Conservation (phyloP, 2,797 vertebrate genomes). For the Dendrocincla tyrannina region DNA sequence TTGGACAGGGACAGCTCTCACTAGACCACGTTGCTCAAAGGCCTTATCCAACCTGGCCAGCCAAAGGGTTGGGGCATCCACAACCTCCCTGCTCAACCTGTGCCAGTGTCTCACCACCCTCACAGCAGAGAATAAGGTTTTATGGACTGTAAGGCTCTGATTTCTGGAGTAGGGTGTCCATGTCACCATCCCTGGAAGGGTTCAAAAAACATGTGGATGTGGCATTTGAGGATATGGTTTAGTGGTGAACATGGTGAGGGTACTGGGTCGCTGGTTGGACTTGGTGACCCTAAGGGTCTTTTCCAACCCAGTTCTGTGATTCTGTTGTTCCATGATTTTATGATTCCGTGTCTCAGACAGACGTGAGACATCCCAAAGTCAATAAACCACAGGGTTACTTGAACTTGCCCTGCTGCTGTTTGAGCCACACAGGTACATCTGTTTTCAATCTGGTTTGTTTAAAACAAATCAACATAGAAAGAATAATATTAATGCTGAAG, state of each 20-base stretch:
- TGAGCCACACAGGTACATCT: fast-evolving
- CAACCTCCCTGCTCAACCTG: neutral
- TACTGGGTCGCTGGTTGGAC: neutral
- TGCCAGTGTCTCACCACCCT: neutral
- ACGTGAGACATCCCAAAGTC: neutral
- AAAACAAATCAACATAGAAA: neutral
- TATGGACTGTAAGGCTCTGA: neutral
- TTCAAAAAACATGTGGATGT: neutral
- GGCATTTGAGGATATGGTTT: neutral
- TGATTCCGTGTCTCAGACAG: neutral
- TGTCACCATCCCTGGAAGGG: neutral
- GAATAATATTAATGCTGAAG: neutral
- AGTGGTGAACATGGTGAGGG: neutral
- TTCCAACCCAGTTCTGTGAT: neutral
- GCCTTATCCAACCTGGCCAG: neutral
- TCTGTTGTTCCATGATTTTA: neutral
- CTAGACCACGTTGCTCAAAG: neutral
- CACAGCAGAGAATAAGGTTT: neutral
- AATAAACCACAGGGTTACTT: neutral
- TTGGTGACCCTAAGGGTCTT: neutral
- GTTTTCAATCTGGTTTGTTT: neutral
- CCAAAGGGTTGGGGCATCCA: neutral
- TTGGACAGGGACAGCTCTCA: neutral
- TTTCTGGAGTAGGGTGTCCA: neutral
- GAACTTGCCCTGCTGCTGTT: neutral